phyloP scores from a whole-genome alignment of 2,797 vertebrate species.

The Phrynocephalus guinanensis region DNA sequence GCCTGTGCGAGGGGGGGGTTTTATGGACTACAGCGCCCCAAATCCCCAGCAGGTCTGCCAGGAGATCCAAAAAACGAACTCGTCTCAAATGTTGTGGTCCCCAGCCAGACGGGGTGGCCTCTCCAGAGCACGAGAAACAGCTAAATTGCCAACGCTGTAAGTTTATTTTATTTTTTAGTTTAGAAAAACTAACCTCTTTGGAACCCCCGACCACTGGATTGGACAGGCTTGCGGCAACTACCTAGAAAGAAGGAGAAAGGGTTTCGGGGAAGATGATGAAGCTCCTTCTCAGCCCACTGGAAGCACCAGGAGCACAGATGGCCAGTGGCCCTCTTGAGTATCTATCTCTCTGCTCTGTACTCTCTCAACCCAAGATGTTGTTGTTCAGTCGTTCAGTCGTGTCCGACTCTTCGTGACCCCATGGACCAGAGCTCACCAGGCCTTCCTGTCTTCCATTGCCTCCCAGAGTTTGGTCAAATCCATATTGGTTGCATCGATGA shows the following conservation, averaged over 20 bases:
- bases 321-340: neutral
- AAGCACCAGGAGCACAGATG: too few relatives aligned
- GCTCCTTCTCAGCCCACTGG: fast-evolving
- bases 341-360: neutral
- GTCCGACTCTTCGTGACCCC: too few relatives aligned
- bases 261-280: neutral
- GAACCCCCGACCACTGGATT: conserved; percentile 84
- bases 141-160: neutral
- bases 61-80: too few relatives aligned
- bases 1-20: too few relatives aligned
- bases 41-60: neutral
- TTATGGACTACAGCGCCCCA: neutral
- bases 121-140: too few relatives aligned
- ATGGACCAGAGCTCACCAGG: too few relatives aligned
- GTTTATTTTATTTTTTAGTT: neutral
- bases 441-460: too few relatives aligned
- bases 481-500: too few relatives aligned
- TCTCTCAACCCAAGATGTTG: neutral
- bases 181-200: conserved; percentile 74
- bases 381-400: too few relatives aligned
- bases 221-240: conserved; percentile 81
- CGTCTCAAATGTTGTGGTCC: too few relatives aligned
- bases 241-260: conserved; percentile 68
- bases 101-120: too few relatives aligned
- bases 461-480: too few relatives aligned